These are phyloP conservation scores for Caranx ignobilis DNA, from an alignment of 2,113 vertebrate genomes.

Conservation along the genomic window DNA sequence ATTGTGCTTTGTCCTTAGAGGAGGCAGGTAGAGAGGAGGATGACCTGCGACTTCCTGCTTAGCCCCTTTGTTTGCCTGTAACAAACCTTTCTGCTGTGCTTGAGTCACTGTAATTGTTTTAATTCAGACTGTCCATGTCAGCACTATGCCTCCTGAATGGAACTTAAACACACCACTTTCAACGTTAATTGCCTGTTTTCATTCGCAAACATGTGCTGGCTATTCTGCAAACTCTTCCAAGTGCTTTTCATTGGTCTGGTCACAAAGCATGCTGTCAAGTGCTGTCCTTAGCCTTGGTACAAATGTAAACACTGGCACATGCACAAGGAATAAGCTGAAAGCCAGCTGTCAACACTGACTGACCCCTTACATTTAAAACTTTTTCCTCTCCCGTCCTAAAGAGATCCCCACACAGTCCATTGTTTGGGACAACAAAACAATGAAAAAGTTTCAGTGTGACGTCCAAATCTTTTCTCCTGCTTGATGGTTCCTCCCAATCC, in stretches of 20 bases:
- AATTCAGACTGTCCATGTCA: neutral
- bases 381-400: neutral
- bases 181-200: neutral
- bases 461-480: slow-evolving; percentile 17
- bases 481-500: slow-evolving; percentile 25
- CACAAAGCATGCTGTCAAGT: neutral
- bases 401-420: slow-evolving; percentile 10
- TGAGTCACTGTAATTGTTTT: neutral
- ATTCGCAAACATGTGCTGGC: neutral
- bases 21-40: too few species aligned
- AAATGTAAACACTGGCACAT: neutral
- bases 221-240: neutral
- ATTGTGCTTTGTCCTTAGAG: neutral
- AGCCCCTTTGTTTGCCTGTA: neutral
- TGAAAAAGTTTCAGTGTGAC: slow-evolving; percentile 28
- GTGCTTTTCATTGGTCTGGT: neutral
- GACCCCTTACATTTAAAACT: too few species aligned
- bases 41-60: too few species aligned
- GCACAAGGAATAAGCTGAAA: neutral
- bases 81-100: neutral
- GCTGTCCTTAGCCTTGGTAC: neutral
- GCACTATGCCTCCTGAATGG: too few species aligned
- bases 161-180: neutral
- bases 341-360: neutral
- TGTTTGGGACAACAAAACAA: slow-evolving; percentile 1